Evolutionary conservation across 2,113 vertebrate species (phyloP).

Genomic region (Chaetura pelagica): DNA sequence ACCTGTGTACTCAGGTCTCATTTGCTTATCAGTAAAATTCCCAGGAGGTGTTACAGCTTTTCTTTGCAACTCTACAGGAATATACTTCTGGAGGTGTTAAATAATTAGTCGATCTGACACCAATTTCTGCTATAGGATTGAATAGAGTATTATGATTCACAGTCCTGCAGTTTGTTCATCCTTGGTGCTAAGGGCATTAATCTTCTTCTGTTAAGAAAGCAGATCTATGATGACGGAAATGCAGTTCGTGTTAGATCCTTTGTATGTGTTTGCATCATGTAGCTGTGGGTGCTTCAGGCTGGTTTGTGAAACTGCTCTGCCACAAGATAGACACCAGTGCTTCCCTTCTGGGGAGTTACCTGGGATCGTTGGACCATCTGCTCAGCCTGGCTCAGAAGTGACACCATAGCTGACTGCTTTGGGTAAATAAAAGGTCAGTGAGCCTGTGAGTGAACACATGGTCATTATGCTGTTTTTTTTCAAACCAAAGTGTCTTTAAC

Average conservation of each 20-base stretch:
- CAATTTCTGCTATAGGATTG: not conserved
- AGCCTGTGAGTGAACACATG: not conserved
- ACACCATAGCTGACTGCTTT: not conserved
- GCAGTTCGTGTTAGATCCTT: not conserved
- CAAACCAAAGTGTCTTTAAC: not conserved
- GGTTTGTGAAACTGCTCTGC: not conserved
- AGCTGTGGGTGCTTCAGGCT: not conserved
- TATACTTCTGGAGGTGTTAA: not conserved
- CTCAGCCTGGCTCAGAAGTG: not conserved
- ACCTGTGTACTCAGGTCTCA: not conserved
- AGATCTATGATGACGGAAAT: not conserved
- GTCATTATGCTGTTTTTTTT: not conserved
- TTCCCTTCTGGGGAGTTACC: not conserved
- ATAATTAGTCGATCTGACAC: not conserved
- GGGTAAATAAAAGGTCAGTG: not conserved
- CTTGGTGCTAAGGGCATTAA: not conserved
- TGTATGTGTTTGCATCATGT: not conserved
- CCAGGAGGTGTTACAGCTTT: not conserved
- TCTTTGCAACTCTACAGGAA: not conserved
- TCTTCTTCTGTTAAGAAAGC: not conserved
- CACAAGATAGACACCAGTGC: rapidly evolving
- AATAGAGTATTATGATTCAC: not conserved
- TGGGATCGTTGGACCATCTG: rapidly evolving
- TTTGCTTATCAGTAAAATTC: not conserved
- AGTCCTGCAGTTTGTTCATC: not conserved